These are phyloP conservation scores for Troglohyphantes excavatus DNA, from an alignment of 2,888 invertebrate genomes.

Conservation along the genomic window DNA sequence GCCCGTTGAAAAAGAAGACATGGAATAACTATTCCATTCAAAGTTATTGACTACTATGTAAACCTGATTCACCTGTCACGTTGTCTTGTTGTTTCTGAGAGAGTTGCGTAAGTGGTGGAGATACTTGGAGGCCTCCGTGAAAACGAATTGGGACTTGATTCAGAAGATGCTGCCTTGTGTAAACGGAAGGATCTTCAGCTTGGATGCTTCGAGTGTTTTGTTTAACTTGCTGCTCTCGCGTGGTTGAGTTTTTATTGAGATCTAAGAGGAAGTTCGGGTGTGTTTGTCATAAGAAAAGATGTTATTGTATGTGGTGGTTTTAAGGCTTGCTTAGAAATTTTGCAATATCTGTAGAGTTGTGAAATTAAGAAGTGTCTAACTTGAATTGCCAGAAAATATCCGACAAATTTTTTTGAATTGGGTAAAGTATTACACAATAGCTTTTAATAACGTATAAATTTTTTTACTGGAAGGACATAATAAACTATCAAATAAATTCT, in stretches of 20 bases:
- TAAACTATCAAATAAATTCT: too few species aligned
- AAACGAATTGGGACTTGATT: conserved; percentile 30
- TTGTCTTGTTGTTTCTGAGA: conserved; percentile 31
- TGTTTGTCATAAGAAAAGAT: conserved; percentile 21
- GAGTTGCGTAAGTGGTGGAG: conserved; percentile 14
- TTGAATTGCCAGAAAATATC: too few species aligned
- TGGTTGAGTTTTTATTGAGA: conserved; percentile 13
- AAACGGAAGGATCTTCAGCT: conserved; percentile 14
- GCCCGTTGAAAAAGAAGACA: neutral
- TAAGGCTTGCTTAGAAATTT: too few species aligned
- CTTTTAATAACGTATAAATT: too few species aligned
- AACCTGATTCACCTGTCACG: conserved; percentile 30
- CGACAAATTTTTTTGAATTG: too few species aligned
- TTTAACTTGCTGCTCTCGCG: conserved; percentile 9
- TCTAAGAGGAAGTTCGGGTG: neutral
- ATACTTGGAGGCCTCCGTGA: neutral
- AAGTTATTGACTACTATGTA: conserved; percentile 29
- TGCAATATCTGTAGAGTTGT: too few species aligned
- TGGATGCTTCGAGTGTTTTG: conserved; percentile 15
- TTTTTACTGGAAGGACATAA: too few species aligned
- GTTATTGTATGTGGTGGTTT: neutral
- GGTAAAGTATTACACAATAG: too few species aligned
- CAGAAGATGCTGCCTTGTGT: conserved; percentile 12
- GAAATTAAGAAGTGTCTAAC: too few species aligned
- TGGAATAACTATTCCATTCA: conserved; percentile 5